Evolutionary conservation across 2,113 vertebrate genomes (phyloP).

Genomic region (Limanda limanda): DNA sequence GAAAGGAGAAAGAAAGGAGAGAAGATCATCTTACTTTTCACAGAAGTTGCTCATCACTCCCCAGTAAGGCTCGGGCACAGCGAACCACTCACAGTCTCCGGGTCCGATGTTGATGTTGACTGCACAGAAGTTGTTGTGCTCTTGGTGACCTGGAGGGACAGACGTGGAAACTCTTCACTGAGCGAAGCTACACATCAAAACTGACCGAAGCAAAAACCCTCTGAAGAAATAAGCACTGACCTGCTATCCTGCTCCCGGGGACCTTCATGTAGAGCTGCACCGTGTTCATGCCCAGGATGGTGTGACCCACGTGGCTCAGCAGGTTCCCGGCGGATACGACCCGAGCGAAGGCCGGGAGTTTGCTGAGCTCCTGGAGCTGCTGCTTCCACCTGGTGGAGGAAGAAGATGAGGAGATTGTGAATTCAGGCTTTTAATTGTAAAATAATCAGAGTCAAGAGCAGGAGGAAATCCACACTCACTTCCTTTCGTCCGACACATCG

Average conservation of each 20-base stretch:
- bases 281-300: constrained; percentile 98
- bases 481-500: constrained; percentile 97
- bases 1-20: neutral
- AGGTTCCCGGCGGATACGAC: constrained; percentile 98
- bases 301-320: constrained; percentile 97
- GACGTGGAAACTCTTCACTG: neutral
- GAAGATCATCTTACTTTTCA: constrained; percentile 90
- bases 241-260: constrained; percentile 95
- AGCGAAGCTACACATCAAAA: neutral
- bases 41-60: constrained; percentile 99
- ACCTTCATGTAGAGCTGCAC: constrained; percentile 99
- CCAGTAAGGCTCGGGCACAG: constrained; percentile 97
- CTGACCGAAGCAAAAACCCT: neutral
- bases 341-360: constrained; percentile 96
- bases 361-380: constrained; percentile 97
- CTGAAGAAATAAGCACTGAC: constrained; percentile 60
- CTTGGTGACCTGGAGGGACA: constrained; percentile 90
- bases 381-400: constrained; percentile 91
- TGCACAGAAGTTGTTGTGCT: constrained; percentile 99
- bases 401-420: neutral
- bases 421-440: neutral
- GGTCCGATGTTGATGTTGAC: constrained; percentile 99
- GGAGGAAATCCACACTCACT: constrained; percentile 84
- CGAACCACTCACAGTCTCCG: constrained; percentile 99
- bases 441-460: neutral